A percentile compares a stretch with the other conserved stretches of the same genome.
phyloP scores from a whole-genome alignment of 2,113 vertebrate species.

The Accipiter cooperii region DNA sequence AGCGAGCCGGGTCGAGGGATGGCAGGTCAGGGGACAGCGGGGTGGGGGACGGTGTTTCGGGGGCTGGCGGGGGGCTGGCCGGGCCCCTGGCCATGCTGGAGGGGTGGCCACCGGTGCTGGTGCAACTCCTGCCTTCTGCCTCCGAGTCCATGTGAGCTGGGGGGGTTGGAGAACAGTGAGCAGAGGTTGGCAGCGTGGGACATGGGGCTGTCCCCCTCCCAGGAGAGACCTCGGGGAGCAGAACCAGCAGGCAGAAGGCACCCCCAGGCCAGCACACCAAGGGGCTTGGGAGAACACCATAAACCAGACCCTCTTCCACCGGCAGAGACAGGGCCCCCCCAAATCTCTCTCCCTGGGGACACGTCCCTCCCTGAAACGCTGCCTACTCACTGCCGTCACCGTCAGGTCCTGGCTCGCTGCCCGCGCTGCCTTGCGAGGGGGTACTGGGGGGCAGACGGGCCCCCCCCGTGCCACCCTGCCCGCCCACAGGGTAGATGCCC shows the following conservation, averaged over 20 bases:
- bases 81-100: background rate
- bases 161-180: background rate
- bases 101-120: background rate
- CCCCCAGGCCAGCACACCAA: background rate
- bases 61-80: background rate
- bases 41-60: background rate
- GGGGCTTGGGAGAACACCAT: background rate
- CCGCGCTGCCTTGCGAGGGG: background rate
- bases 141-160: slow-evolving; percentile 61
- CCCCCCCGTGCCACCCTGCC: background rate
- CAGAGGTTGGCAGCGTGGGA: accelerated
- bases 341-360: accelerated
- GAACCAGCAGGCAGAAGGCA: background rate
- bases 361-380: accelerated
- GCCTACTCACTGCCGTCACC: slow-evolving; percentile 57
- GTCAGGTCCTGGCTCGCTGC: slow-evolving; percentile 27
- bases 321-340: accelerated
- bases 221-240: background rate
- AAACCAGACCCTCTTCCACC: background rate
- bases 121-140: slow-evolving; percentile 6
- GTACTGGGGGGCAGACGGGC: background rate
- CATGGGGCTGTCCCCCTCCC: background rate
- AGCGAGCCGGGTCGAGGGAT: background rate
- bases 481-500: background rate
- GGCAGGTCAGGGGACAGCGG: background rate